Percentiles rank a stretch among this genome's conserved stretches.
Evolutionary conservation across 2,888 invertebrate genomes (phyloP).

Genomic region (Cyrtodaria siliqua): DNA sequence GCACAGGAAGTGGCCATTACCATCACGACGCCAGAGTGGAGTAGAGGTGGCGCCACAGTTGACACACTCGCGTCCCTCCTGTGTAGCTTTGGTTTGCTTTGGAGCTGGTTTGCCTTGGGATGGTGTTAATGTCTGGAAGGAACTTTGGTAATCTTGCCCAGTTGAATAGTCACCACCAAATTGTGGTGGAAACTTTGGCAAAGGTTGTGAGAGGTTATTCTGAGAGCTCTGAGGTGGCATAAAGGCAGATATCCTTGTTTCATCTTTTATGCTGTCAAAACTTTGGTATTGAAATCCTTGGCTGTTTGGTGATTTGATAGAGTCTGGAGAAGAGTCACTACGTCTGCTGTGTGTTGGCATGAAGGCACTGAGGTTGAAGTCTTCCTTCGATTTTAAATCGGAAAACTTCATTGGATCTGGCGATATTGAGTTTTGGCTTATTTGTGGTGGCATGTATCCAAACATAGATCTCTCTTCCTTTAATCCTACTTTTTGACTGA

Average conservation of each 20-base stretch:
- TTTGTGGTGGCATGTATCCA: neutral
- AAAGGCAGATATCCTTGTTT: neutral
- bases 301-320: slow-evolving; percentile 18
- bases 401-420: slow-evolving; percentile 13
- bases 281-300: slow-evolving; percentile 18
- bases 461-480: neutral
- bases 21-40: slow-evolving; percentile 97
- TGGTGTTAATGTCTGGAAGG: no score
- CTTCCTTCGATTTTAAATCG: slow-evolving; percentile 1
- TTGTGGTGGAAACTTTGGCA: no score
- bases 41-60: slow-evolving; percentile 98
- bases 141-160: no score
- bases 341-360: neutral
- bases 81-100: slow-evolving; percentile 19
- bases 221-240: no score
- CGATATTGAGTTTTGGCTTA: slow-evolving; percentile 6
- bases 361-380: neutral
- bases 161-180: no score
- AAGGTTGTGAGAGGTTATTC: no score
- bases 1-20: slow-evolving; percentile 98
- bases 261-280: slow-evolving; percentile 11
- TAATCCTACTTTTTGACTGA: neutral
- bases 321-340: slow-evolving; percentile 11
- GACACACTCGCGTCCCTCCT: slow-evolving; percentile 97
- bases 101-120: no score